phyloP scores from a whole-genome alignment of 2,113 vertebrate species.

The Pongo abelii region DNA sequence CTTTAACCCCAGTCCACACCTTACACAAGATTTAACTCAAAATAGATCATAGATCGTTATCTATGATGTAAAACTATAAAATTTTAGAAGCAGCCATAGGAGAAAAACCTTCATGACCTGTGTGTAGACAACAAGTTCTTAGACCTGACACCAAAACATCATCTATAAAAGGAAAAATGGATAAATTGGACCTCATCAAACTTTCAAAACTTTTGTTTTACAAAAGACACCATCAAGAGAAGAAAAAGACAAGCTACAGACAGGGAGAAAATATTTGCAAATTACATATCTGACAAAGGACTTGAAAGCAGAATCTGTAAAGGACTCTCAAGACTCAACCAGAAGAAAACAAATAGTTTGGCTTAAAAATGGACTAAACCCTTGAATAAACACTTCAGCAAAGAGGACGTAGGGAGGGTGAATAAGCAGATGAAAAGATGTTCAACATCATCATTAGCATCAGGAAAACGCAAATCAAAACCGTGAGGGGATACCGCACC shows the following conservation, averaged over 20 bases:
- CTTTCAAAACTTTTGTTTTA: not conserved
- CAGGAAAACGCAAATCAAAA: not conserved
- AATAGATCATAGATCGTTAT: not conserved
- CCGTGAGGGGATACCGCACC: accelerated
- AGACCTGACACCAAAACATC: not conserved
- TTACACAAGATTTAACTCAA: not conserved
- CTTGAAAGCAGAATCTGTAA: not conserved
- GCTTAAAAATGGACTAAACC: not conserved
- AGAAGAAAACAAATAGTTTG: not conserved
- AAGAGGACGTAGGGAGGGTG: not conserved
- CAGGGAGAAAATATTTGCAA: not conserved
- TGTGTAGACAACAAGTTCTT: not conserved
- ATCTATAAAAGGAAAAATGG: not conserved
- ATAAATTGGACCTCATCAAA: not conserved
- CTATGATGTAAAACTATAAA: not conserved
- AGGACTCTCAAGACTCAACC: not conserved
- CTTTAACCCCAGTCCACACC: not conserved
- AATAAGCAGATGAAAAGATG: not conserved
- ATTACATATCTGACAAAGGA: not conserved
- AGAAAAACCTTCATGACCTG: not conserved
- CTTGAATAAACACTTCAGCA: not conserved
- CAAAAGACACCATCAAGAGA: not conserved
- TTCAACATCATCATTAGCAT: accelerated
- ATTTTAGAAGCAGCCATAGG: not conserved
- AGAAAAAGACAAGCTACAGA: not conserved